Base-by-base conservation (phyloP, 2,888 invertebrate species). In the Drosophila fulvimacula region DNA sequence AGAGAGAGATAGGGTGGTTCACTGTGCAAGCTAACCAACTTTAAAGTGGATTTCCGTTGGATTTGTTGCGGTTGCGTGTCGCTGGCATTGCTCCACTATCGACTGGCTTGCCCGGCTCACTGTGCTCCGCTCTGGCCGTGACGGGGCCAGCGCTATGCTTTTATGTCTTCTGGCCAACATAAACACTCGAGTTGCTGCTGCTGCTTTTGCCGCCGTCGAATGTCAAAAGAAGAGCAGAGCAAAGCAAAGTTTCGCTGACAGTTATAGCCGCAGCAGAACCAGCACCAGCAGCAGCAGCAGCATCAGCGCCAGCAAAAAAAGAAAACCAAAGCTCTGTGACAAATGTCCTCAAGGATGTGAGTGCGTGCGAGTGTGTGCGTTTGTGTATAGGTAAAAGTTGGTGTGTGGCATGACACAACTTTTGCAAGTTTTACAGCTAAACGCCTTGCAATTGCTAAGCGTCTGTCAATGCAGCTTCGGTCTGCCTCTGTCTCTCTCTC, bases 111-210 rank as follows among this genome's bases (percentile, higher is more conserved):
- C 38, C 41, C 6, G 55, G 55, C 53, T 27, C 39, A 5, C 24
- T 10, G n/a, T 2, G 63, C 32, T 19, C 39, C 36, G 38, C 41
- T 30, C 51, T 44, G 38, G 27, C 46, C 9, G 34, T 42, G 34
- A 42, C 44, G 30, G 34, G 32, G 59, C 41, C 36, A 53, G 55
- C 57, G 66, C 80, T 67, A 79, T 73, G 73, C 82, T 90, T 85
- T 90, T 90, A 89, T 87, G 86, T 88, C 90, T 90, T 90, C 90
- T 90, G 90, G 88, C 74, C 75, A 89, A 86, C 89, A 89, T 90
- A 90, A 90, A 89, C 90, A 90, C 89, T 90, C 83, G 76, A 79
- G 76, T 68, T 68, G 55, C 19, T 49, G 44, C 59, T 68, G 41
- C 39, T 68, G 51, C 39, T 46, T 38, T 32, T 48, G 44, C 51